Percentiles rank a stretch among this genome's conserved stretches.
phyloP scores from a whole-genome alignment of 2,888 invertebrate species.

The Drosophila formosana region DNA sequence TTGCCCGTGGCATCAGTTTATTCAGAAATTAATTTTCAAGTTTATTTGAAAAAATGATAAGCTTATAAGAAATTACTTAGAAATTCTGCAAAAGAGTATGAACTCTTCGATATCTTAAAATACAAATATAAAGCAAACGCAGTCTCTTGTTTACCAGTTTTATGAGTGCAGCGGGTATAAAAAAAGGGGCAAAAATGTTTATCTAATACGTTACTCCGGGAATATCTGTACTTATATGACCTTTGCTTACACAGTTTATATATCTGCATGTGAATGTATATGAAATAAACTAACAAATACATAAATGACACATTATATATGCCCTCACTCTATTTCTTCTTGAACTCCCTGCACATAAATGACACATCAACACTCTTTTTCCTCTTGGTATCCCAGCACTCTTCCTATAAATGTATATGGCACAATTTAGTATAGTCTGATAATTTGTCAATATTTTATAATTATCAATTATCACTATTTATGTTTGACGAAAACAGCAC shows the following conservation, averaged over 20 bases:
- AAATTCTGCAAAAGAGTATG: constrained; percentile 6
- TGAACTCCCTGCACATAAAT: neutral
- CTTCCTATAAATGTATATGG: constrained; percentile 4
- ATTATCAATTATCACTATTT: constrained; percentile 9
- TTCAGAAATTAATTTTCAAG: neutral
- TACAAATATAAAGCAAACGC: neutral
- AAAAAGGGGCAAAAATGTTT: neutral
- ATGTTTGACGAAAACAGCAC: constrained; percentile 17
- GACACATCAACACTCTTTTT: neutral
- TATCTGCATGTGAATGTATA: neutral
- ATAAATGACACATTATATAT: constrained; percentile 12
- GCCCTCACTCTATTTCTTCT: neutral
- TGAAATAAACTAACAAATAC: constrained; percentile 9
- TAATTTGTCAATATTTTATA: constrained; percentile 9
- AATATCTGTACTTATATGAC: constrained; percentile 5
- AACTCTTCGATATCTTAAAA: neutral
- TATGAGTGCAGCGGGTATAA: neutral
- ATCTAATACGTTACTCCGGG: constrained; percentile 2
- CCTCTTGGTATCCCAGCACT: neutral
- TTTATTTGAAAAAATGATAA: neutral
- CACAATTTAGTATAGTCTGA: constrained; percentile 10
- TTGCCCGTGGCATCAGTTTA: constrained; percentile 1
- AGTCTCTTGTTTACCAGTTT: constrained; percentile 8
- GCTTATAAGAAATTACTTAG: neutral
- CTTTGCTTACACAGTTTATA: constrained; percentile 4